Percentiles rank a stretch among this genome's conserved stretches.
phyloP scores from a whole-genome alignment of 2,888 invertebrate species.

The Mechanitis mazaeus region DNA sequence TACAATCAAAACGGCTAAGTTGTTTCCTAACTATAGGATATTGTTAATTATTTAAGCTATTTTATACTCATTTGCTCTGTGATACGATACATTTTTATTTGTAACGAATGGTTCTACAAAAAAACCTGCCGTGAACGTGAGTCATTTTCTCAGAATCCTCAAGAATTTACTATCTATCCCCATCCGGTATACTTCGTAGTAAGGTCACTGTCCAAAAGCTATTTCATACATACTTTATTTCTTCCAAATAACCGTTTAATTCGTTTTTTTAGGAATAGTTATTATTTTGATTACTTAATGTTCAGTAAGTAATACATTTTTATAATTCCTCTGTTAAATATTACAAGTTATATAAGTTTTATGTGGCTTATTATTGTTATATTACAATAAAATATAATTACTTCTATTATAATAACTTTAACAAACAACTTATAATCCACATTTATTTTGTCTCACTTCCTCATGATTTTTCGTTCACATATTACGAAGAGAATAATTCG shows the following conservation, averaged over 20 bases:
- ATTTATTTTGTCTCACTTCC: conserved; percentile 17
- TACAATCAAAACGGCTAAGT: conserved; percentile 7
- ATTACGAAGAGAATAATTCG: conserved; percentile 8
- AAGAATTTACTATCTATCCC: conserved; percentile 50
- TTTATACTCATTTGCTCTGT: background rate
- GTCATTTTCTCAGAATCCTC: conserved; percentile 44
- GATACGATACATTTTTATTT: background rate
- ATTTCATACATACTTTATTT: background rate
- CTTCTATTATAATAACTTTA: too few relatives aligned
- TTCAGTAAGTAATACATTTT: too few relatives aligned
- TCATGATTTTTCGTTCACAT: conserved; percentile 24
- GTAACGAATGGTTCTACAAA: conserved; percentile 7
- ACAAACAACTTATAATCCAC: too few relatives aligned
- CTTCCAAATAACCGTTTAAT: too few relatives aligned
- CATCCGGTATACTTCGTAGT: conserved; percentile 39
- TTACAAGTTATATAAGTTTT: too few relatives aligned
- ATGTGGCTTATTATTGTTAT: too few relatives aligned
- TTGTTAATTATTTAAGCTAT: background rate
- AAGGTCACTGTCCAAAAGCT: conserved; percentile 15
- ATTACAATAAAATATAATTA: too few relatives aligned
- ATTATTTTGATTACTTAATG: too few relatives aligned
- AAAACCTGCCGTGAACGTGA: conserved; percentile 32
- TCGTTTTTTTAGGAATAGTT: too few relatives aligned
- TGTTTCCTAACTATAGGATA: conserved; percentile 6
- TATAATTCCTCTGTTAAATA: too few relatives aligned